Percentiles rank a stretch among this genome's conserved stretches.
These are phyloP conservation scores for Apus apus DNA, from an alignment of 2,113 vertebrate species.

Conservation along the genomic window DNA sequence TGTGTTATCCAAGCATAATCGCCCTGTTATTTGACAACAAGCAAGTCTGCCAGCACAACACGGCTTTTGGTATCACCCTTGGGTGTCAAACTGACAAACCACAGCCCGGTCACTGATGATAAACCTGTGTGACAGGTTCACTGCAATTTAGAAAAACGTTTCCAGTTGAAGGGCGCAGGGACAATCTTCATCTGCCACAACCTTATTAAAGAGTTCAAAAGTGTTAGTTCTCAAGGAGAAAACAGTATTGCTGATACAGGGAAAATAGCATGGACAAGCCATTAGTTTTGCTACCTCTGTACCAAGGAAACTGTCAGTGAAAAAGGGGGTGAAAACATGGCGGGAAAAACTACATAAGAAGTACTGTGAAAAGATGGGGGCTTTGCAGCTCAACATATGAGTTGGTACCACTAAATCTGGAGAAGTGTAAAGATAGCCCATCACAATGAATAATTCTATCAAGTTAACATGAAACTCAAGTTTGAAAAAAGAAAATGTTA, in stretches of 20 bases:
- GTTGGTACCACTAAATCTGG: neutral
- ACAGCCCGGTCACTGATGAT: neutral
- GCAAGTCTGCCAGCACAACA: neutral
- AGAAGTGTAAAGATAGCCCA: neutral
- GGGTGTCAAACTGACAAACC: neutral
- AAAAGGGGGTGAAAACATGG: neutral
- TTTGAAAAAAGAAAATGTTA: neutral
- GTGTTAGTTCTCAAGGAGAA: neutral
- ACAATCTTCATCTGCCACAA: neutral
- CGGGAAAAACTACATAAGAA: fast-evolving
- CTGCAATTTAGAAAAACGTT: fast-evolving
- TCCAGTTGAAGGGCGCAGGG: neutral
- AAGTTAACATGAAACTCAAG: neutral
- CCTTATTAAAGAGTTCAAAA: fast-evolving
- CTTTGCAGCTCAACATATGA: neutral
- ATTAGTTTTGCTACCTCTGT: neutral
- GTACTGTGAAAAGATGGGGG: fast-evolving
- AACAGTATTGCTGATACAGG: fast-evolving
- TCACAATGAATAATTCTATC: neutral
- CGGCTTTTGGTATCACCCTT: neutral
- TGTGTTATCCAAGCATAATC: neutral
- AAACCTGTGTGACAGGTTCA: neutral
- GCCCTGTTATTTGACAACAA: neutral
- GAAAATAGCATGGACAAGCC: fast-evolving
- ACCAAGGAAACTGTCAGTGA: fast-evolving